Evolutionary conservation across 2,113 vertebrate species (phyloP).

Genomic region (Nanorana parkeri): DNA sequence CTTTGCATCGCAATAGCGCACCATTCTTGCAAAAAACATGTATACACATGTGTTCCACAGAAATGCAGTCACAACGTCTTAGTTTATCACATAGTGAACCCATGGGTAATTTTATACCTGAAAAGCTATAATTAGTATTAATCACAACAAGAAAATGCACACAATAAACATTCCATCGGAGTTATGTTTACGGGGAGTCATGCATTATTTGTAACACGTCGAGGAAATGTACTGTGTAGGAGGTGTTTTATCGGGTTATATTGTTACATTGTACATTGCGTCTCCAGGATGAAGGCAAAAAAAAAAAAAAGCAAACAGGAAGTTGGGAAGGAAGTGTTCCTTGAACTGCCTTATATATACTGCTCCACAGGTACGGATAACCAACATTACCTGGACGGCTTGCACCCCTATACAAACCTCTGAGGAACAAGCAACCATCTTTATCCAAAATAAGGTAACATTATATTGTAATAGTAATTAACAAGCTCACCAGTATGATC

Average conservation of each 20-base stretch:
- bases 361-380: background rate
- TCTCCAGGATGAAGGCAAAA: background rate
- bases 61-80: background rate
- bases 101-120: background rate
- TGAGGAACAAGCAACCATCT: background rate
- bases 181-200: background rate
- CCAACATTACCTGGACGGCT: background rate
- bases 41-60: background rate
- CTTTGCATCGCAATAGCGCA: background rate
- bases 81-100: background rate
- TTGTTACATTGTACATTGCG: background rate
- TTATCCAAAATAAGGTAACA: background rate
- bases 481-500: too few relatives aligned
- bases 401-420: background rate
- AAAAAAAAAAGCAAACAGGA: constrained; percentile 5
- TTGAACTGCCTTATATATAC: background rate
- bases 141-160: background rate
- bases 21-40: background rate
- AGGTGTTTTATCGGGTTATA: background rate
- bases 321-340: constrained; percentile 1
- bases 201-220: background rate
- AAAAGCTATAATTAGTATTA: background rate
- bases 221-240: background rate
- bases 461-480: too few relatives aligned
- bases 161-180: background rate